phyloP scores from a whole-genome alignment of 2,113 vertebrate genomes.

The Sceloporus tristichus region DNA sequence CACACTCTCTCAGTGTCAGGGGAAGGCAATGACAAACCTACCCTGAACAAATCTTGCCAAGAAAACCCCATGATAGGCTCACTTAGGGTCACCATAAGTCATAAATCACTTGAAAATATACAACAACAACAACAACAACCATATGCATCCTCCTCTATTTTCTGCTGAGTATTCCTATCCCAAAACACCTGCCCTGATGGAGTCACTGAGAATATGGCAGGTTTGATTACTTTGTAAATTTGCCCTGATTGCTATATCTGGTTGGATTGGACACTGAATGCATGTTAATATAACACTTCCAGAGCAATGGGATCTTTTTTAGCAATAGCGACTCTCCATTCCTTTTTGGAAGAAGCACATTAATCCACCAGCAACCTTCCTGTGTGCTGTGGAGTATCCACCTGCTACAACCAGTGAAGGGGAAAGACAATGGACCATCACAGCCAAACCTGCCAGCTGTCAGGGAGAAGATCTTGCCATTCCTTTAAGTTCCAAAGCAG shows the following conservation, averaged over 20 bases:
- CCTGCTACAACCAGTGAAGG: neutral
- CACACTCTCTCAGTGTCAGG: too few relatives aligned
- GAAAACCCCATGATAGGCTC: too few relatives aligned
- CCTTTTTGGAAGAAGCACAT: neutral
- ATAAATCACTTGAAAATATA: too few relatives aligned
- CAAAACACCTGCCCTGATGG: neutral
- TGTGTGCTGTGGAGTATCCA: neutral
- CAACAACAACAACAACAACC: too few relatives aligned
- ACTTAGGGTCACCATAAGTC: too few relatives aligned
- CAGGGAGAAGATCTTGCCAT: neutral
- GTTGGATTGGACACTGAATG: neutral
- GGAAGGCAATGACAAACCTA: too few relatives aligned
- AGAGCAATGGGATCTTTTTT: neutral
- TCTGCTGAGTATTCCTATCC: neutral
- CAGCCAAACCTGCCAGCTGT: neutral
- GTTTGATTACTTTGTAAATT: neutral
- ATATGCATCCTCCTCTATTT: neutral
- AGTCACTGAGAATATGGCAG: neutral
- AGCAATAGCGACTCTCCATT: neutral
- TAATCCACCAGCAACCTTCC: neutral
- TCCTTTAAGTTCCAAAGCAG: constrained; percentile 2
- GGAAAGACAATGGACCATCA: constrained; percentile 6
- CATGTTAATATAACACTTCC: neutral
- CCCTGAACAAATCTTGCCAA: too few relatives aligned
- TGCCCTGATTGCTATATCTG: neutral